Conservation (phyloP, 2,113 vertebrate species). For the Pleuronectes platessa region DNA sequence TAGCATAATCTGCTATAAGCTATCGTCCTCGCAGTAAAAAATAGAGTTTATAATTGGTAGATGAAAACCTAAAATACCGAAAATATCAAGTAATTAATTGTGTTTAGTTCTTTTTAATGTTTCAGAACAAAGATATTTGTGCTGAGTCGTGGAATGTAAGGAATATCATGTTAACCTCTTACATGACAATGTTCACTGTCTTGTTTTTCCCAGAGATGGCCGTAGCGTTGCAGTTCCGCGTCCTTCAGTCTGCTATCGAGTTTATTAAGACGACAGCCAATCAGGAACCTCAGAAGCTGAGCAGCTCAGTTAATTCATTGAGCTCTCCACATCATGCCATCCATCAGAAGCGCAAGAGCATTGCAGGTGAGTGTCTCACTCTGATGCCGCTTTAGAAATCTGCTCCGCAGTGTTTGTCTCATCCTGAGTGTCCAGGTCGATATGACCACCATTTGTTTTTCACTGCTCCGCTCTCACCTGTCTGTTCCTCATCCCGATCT, state of each 20-base stretch:
- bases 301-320: constrained; percentile 70
- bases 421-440: not conserved
- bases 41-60: no score
- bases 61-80: no score
- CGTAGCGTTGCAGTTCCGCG: constrained; percentile 89
- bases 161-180: not conserved
- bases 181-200: not conserved
- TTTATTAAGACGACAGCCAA: constrained; percentile 93
- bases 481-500: constrained; percentile 62
- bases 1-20: no score
- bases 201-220: constrained; percentile 87
- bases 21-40: no score
- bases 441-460: constrained; percentile 1
- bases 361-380: constrained; percentile 85
- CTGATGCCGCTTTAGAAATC: not conserved
- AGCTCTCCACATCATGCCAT: constrained; percentile 80
- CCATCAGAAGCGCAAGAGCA: constrained; percentile 92
- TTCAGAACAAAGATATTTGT: no score
- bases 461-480: constrained; percentile 15
- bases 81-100: no score
- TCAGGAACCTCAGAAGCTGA: constrained; percentile 86
- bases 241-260: constrained; percentile 93
- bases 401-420: not conserved
- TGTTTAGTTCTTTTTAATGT: no score
- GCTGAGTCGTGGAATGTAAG: no score